These are phyloP conservation scores for Drosophila suzukii DNA, from an alignment of 1,140 invertebrate genomes.

Conservation along the genomic window DNA sequence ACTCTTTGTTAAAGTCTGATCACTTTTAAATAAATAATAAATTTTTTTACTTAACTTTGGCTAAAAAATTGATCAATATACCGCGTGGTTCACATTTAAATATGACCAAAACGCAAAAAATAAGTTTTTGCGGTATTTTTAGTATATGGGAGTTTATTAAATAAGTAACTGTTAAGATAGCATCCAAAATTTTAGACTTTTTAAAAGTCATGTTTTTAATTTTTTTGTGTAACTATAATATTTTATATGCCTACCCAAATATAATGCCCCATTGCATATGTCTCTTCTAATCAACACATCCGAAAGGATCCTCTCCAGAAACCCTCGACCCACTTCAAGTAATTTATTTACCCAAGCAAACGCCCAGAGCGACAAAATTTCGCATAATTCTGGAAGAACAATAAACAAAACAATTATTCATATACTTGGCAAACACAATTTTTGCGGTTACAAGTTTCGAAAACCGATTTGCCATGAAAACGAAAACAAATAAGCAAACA, in stretches of 20 bases:
- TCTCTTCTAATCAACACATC: slow-evolving; percentile 28
- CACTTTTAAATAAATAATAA: too few relatives aligned
- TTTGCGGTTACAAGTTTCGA: slow-evolving; percentile 73
- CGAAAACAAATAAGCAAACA: slow-evolving; percentile 68
- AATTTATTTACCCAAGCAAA: slow-evolving; percentile 64
- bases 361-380: slow-evolving; percentile 68
- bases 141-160: too few relatives aligned
- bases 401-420: slow-evolving; percentile 49
- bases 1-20: too few relatives aligned
- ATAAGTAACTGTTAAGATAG: too few relatives aligned
- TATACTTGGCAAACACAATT: slow-evolving; percentile 21
- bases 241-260: background rate
- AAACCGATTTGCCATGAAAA: slow-evolving; percentile 74
- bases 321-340: slow-evolving; percentile 44
- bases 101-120: too few relatives aligned
- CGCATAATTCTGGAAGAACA: slow-evolving; percentile 71
- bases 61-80: too few relatives aligned
- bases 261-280: slow-evolving; percentile 3
- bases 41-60: too few relatives aligned
- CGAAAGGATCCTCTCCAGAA: slow-evolving; percentile 8
- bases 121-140: too few relatives aligned
- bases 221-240: too few relatives aligned
- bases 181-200: too few relatives aligned
- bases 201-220: too few relatives aligned
- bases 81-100: too few relatives aligned